These are phyloP conservation scores for Epizoanthus fatuus DNA, from an alignment of 92 coral and sea anemone genomes.

Conservation along the genomic window DNA sequence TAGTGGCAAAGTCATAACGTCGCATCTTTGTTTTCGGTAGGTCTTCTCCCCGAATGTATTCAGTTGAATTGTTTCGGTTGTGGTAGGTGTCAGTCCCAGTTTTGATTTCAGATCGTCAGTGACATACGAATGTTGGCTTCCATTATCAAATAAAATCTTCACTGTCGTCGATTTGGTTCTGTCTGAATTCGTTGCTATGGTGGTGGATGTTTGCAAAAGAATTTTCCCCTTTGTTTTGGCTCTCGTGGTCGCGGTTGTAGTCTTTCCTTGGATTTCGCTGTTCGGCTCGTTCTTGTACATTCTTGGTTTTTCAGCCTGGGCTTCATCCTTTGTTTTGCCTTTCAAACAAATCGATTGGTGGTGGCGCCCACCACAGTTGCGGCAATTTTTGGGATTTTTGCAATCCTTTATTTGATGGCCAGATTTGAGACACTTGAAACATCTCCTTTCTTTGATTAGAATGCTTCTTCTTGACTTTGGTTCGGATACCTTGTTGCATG, in stretches of 20 bases:
- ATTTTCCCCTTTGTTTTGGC: constrained; percentile 50
- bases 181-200: constrained; percentile 21
- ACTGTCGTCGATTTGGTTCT: constrained; percentile 33
- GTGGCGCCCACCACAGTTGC: constrained; percentile 31
- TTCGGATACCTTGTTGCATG: constrained; percentile 56
- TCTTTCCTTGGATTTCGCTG: neutral
- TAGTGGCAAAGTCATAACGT: constrained; percentile 46
- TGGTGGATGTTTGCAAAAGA: constrained; percentile 27
- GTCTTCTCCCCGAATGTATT: constrained; percentile 53
- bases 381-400: neutral
- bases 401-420: constrained; percentile 1
- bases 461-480: constrained; percentile 54
- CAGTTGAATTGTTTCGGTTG: constrained; percentile 47
- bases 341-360: constrained; percentile 45
- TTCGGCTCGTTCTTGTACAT: constrained; percentile 31
- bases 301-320: constrained; percentile 15
- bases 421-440: constrained; percentile 58
- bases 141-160: constrained; percentile 43
- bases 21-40: constrained; percentile 57
- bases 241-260: constrained; percentile 50
- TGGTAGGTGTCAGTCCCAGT: constrained; percentile 39
- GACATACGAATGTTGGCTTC: constrained; percentile 47
- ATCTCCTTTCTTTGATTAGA: constrained; percentile 50
- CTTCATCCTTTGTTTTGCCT: no score
- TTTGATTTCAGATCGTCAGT: constrained; percentile 29